phyloP scores from a whole-genome alignment of 2,888 invertebrate species.

The Ophraella communa region DNA sequence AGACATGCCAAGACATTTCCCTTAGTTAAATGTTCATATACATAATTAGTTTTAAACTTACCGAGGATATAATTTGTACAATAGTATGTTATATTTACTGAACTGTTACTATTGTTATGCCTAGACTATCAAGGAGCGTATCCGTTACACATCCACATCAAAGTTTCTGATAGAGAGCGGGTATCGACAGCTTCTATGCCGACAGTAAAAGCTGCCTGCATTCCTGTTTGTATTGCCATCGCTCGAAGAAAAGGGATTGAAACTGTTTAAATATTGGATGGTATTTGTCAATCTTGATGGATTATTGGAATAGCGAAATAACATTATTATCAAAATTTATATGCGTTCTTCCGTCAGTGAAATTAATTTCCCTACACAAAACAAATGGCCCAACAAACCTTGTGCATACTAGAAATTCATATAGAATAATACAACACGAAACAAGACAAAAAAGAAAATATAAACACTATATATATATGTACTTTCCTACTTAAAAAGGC shows the following conservation, averaged over 20 bases:
- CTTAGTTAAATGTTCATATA: not conserved
- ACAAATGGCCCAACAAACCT: slow-evolving; percentile 16
- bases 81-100: not conserved
- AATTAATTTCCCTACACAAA: slow-evolving; percentile 24
- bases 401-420: too few relatives aligned
- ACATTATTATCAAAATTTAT: slow-evolving; percentile 34
- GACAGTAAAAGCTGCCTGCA: slow-evolving; percentile 20
- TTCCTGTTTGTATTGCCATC: slow-evolving; percentile 43
- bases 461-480: too few relatives aligned
- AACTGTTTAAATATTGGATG: slow-evolving; percentile 44
- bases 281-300: slow-evolving; percentile 51
- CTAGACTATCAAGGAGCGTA: slow-evolving; percentile 10
- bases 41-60: not conserved
- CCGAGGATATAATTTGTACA: not conserved
- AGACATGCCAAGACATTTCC: too few relatives aligned
- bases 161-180: slow-evolving; percentile 8
- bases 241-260: slow-evolving; percentile 30
- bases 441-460: too few relatives aligned
- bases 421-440: too few relatives aligned
- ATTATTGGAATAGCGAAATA: slow-evolving; percentile 41
- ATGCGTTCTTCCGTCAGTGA: slow-evolving; percentile 28
- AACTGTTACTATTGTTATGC: not conserved
- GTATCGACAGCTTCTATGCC: not conserved
- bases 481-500: too few relatives aligned
- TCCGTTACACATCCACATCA: slow-evolving; percentile 31